Percentiles rank a stretch among this genome's conserved stretches.
Conservation (phyloP, 2,113 vertebrate species). For the Buteo buteo region DNA sequence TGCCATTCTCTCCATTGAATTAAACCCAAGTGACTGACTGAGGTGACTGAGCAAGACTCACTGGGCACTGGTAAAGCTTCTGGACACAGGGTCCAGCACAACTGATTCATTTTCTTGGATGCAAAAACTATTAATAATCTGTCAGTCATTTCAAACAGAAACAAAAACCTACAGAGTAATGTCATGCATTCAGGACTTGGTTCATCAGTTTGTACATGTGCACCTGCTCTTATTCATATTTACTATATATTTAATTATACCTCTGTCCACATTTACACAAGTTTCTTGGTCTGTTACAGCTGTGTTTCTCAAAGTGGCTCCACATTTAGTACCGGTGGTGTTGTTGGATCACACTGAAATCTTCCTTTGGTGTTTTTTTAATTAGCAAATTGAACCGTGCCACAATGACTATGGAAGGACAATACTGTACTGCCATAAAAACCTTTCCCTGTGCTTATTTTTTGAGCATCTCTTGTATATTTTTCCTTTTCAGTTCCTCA, state of each 20-base stretch:
- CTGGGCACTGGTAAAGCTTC: neutral
- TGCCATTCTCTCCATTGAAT: neutral
- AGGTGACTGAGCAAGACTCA: neutral
- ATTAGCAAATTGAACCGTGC: neutral
- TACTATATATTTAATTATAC: neutral
- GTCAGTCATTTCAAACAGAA: neutral
- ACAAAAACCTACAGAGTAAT: neutral
- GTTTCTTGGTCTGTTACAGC: neutral
- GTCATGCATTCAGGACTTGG: neutral
- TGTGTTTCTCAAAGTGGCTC: neutral
- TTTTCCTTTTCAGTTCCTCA: neutral
- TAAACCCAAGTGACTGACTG: neutral
- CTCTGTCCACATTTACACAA: neutral
- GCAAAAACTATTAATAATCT: neutral
- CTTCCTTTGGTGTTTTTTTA: neutral
- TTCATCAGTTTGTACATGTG: neutral
- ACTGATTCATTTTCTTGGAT: neutral
- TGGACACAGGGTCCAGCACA: neutral
- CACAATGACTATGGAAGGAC: neutral
- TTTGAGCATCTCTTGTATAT: neutral
- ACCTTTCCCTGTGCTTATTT: neutral
- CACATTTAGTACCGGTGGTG: accelerated
- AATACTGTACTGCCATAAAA: neutral
- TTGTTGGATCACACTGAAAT: neutral
- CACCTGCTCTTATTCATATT: neutral